Evolutionary conservation across 2,113 vertebrate species (phyloP).

Genomic region (Poecile atricapillus): DNA sequence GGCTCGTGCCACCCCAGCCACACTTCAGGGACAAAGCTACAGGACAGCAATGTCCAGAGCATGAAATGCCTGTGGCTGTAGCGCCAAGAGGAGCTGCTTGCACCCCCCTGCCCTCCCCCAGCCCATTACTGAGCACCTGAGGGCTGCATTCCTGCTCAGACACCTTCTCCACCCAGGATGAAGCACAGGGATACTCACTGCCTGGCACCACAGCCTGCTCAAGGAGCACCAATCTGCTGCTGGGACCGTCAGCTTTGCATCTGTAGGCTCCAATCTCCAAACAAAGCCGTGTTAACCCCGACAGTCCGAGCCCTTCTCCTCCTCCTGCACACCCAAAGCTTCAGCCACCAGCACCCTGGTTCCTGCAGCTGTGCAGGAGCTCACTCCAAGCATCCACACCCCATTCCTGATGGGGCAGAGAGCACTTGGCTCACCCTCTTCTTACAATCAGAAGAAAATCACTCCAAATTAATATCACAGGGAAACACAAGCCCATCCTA

Average conservation of each 20-base stretch:
- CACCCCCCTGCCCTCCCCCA: neutral
- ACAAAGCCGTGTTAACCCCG: accelerated
- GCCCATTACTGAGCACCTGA: neutral
- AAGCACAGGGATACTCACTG: neutral
- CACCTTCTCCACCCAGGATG: neutral
- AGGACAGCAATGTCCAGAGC: accelerated
- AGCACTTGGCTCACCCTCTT: neutral
- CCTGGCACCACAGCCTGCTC: neutral
- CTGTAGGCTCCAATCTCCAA: neutral
- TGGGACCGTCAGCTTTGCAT: neutral
- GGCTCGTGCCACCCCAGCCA: neutral
- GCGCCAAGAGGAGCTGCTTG: neutral
- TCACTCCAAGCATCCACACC: slow-evolving; percentile 18
- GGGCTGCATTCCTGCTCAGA: neutral
- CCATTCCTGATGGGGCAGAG: slow-evolving; percentile 28
- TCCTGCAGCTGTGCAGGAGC: neutral
- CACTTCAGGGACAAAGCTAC: accelerated
- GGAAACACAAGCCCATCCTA: slow-evolving; percentile 15
- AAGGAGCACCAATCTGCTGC: accelerated
- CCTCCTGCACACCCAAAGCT: neutral
- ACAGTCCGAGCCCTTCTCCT: neutral
- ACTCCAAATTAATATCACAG: neutral
- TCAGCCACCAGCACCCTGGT: neutral
- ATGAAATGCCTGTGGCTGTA: neutral
- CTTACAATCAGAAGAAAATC: neutral